phyloP scores from a whole-genome alignment of 2,888 invertebrate species.

The Ochropleura leucogaster region DNA sequence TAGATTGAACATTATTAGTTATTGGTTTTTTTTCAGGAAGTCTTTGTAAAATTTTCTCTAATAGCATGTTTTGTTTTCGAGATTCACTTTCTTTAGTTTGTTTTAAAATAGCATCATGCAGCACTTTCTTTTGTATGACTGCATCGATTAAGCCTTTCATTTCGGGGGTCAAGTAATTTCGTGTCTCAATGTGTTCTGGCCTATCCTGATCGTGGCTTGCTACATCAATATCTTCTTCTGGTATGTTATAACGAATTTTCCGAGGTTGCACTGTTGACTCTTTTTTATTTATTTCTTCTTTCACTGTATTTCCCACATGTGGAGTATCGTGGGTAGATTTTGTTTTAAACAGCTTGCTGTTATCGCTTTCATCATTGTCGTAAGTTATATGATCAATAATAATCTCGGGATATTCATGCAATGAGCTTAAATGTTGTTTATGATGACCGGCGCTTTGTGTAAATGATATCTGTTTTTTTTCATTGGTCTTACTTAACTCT shows the following conservation, averaged over 20 bases:
- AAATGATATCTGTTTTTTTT: slow-evolving; percentile 18
- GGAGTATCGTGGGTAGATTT: slow-evolving; percentile 13
- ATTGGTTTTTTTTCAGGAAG: slow-evolving; percentile 37
- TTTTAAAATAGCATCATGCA: slow-evolving; percentile 38
- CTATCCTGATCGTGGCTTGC: neutral
- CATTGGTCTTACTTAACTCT: neutral
- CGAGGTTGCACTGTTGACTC: neutral
- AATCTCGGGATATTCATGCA: slow-evolving; percentile 52
- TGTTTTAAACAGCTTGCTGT: neutral
- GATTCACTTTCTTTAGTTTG: slow-evolving; percentile 43
- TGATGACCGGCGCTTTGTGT: slow-evolving; percentile 26
- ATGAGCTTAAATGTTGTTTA: slow-evolving; percentile 28
- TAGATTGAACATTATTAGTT: slow-evolving; percentile 31
- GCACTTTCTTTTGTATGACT: slow-evolving; percentile 39
- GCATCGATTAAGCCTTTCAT: slow-evolving; percentile 37
- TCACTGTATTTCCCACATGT: slow-evolving; percentile 17
- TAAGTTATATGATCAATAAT: slow-evolving; percentile 51
- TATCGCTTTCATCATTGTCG: slow-evolving; percentile 39
- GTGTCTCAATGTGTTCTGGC: slow-evolving; percentile 15
- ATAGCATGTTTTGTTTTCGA: slow-evolving; percentile 48
- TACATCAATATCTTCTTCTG: slow-evolving; percentile 32
- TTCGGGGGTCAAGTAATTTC: slow-evolving; percentile 30
- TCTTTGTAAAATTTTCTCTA: slow-evolving; percentile 57
- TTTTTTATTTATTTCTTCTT: slow-evolving; percentile 18
- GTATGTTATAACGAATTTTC: slow-evolving; percentile 25